phyloP scores from a whole-genome alignment of 2,888 invertebrate species.

The Cabera pusaria region DNA sequence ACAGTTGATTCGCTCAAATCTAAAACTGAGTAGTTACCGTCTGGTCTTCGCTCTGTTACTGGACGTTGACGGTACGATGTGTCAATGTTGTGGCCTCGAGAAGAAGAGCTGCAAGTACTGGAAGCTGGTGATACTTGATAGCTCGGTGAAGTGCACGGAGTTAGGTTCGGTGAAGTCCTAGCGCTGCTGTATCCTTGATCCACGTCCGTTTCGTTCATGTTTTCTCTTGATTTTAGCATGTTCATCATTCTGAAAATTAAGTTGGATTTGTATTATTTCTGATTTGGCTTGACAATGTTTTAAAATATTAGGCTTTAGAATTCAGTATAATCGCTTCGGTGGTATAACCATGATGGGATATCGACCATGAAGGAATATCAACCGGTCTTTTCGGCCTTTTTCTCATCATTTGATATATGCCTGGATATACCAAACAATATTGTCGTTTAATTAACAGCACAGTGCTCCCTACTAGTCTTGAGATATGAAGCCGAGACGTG shows the following conservation, averaged over 20 bases:
- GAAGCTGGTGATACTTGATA: conserved; percentile 56
- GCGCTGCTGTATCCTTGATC: conserved; percentile 75
- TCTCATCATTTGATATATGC: conserved; percentile 63
- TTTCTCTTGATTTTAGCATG: conserved; percentile 62
- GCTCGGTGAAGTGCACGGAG: conserved; percentile 61
- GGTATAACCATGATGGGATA: conserved; percentile 66
- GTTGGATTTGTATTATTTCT: not conserved
- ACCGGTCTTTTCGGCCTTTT: conserved; percentile 63
- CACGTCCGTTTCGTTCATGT: conserved; percentile 49
- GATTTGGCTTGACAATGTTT: not conserved
- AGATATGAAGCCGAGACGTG: no score
- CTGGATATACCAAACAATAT: no score
- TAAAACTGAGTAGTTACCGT: conserved; percentile 47
- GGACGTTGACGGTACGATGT: conserved; percentile 51
- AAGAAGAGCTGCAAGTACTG: conserved; percentile 53
- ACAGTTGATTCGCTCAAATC: conserved; percentile 49
- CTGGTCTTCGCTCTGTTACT: conserved; percentile 15
- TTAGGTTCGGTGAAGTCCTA: conserved; percentile 61
- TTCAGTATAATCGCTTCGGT: conserved; percentile 67
- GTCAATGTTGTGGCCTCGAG: conserved; percentile 44
- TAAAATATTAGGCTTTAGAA: not conserved
- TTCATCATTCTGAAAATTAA: conserved; percentile 70
- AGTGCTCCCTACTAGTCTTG: no score
- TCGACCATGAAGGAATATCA: conserved; percentile 63
- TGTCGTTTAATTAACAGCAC: no score